These are phyloP conservation scores for Amphipyra berbera DNA, from an alignment of 2,888 invertebrate species.

Conservation along the genomic window DNA sequence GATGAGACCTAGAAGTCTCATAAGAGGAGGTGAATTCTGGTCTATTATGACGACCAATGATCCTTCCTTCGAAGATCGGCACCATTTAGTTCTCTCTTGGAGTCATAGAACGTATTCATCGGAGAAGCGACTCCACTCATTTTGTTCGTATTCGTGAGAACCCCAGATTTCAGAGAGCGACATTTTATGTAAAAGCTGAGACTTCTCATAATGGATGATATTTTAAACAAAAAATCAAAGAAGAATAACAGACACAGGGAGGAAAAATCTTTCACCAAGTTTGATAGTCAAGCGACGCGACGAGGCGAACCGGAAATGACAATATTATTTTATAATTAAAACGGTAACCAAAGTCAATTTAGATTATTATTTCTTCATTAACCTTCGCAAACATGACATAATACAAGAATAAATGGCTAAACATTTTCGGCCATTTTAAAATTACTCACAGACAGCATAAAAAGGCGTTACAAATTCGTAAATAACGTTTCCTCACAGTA, in stretches of 20 bases:
- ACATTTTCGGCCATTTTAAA: constrained; percentile 19
- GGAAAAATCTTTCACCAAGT: neutral
- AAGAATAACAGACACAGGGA: neutral
- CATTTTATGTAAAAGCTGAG: too few species aligned
- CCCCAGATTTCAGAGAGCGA: too few species aligned
- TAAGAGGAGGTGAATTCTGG: too few species aligned
- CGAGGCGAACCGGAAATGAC: constrained; percentile 5
- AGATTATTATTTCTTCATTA: constrained; percentile 11
- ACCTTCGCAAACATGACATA: constrained; percentile 2
- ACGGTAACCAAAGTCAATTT: constrained; percentile 19
- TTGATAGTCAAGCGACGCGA: neutral
- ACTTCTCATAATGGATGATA: too few species aligned
- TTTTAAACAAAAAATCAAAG: too few species aligned
- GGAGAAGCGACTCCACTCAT: too few species aligned
- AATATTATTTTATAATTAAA: constrained; percentile 36
- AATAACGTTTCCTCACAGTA: constrained; percentile 35
- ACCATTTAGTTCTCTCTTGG: too few species aligned
- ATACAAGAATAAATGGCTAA: constrained; percentile 2
- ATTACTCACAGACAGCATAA: constrained; percentile 32
- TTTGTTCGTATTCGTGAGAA: too few species aligned
- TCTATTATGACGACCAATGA: too few species aligned
- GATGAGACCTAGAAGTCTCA: too few species aligned
- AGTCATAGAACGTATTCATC: too few species aligned
- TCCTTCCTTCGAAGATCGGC: too few species aligned
- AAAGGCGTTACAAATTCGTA: constrained; percentile 49